Percentiles rank a stretch among this genome's conserved stretches.
Conservation (phyloP, 2,888 invertebrate genomes). For the Eupithecia vulgata region DNA sequence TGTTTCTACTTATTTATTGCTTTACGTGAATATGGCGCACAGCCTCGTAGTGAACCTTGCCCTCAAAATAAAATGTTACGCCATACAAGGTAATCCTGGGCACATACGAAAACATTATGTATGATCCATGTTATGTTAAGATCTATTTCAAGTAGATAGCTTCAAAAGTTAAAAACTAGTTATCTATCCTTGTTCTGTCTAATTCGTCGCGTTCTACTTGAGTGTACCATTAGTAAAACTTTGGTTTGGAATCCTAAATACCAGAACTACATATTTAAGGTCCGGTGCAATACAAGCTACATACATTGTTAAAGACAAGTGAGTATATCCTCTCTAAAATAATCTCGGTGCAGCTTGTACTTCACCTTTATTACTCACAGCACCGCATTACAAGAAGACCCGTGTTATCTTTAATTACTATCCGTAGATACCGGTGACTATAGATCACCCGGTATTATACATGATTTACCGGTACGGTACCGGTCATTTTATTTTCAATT, state of each 20-base stretch:
- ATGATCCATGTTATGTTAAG: too few species aligned
- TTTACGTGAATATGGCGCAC: too few species aligned
- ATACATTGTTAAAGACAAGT: background rate
- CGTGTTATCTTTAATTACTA: conserved; percentile 40
- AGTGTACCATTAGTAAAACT: background rate
- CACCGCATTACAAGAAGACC: conserved; percentile 33
- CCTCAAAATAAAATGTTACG: too few species aligned
- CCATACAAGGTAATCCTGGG: too few species aligned
- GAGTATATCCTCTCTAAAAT: background rate
- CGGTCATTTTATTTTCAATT: conserved; percentile 40
- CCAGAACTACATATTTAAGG: background rate
- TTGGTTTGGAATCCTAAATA: background rate
- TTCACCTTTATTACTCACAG: conserved; percentile 26
- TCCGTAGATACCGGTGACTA: conserved; percentile 26
- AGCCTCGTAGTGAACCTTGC: too few species aligned
- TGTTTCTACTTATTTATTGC: too few species aligned
- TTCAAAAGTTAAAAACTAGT: background rate
- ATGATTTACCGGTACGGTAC: conserved; percentile 30
- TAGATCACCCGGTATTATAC: conserved; percentile 34
- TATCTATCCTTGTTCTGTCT: background rate
- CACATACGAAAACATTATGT: too few species aligned
- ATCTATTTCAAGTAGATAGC: background rate
- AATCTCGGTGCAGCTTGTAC: conserved; percentile 11
- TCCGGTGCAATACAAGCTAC: too few species aligned
- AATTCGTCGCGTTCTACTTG: background rate